Conservation (phyloP, 2,113 vertebrate species). For the Butorides virescens region DNA sequence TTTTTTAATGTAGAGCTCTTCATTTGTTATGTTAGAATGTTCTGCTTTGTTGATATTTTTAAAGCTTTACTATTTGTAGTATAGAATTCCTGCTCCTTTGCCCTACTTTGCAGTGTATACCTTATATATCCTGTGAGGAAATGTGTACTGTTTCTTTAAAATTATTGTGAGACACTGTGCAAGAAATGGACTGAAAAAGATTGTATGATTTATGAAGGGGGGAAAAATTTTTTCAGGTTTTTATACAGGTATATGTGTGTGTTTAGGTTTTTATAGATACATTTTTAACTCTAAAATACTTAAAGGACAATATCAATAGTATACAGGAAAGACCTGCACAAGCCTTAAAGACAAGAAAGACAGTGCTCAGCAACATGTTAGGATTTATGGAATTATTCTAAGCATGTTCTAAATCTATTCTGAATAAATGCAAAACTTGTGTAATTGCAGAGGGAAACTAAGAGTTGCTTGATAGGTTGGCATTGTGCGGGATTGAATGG, state of each 20-base stretch:
- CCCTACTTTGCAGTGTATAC: constrained; percentile 40
- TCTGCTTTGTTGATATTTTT: constrained; percentile 63
- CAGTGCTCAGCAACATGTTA: neutral
- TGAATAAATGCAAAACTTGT: neutral
- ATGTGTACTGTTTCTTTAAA: constrained; percentile 46
- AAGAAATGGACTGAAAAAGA: neutral
- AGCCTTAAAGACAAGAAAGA: neutral
- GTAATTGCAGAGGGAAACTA: neutral
- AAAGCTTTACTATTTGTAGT: constrained; percentile 63
- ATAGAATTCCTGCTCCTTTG: constrained; percentile 60
- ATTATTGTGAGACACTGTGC: neutral
- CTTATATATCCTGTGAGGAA: constrained; percentile 58
- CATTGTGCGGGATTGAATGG: neutral
- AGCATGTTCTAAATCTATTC: neutral
- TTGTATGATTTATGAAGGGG: neutral
- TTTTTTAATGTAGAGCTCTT: constrained; percentile 50
- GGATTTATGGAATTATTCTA: neutral
- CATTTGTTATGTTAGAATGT: constrained; percentile 52
- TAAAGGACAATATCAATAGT: neutral
- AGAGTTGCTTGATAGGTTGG: neutral
- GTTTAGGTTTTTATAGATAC: neutral
- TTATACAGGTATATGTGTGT: neutral
- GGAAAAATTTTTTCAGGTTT: neutral
- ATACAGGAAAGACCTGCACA: neutral
- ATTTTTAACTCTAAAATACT: neutral